Percentiles rank a stretch among this genome's conserved stretches.
phyloP scores from a whole-genome alignment of 2,113 vertebrate species.

The Hydropotes inermis region DNA sequence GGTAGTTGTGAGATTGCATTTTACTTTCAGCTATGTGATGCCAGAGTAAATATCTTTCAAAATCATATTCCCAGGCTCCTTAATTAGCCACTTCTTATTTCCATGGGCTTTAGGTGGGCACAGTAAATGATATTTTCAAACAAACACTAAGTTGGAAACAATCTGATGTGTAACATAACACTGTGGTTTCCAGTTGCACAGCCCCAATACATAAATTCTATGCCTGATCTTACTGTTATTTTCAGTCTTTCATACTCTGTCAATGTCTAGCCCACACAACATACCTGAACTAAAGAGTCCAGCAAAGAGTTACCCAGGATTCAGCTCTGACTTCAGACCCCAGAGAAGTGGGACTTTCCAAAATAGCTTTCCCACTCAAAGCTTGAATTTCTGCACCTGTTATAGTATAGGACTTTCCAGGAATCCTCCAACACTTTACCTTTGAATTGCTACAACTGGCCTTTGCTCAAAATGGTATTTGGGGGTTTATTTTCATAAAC shows the following conservation, averaged over 20 bases:
- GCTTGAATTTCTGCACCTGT: not conserved
- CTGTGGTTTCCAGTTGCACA: not conserved
- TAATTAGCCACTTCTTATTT: not conserved
- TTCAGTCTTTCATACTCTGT: not conserved
- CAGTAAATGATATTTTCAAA: not conserved
- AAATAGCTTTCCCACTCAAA: not conserved
- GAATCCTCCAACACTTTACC: not conserved
- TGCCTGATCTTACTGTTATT: not conserved
- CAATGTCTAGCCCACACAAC: not conserved
- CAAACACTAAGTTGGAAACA: not conserved
- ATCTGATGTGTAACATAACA: not conserved
- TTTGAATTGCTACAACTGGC: not conserved
- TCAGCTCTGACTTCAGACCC: not conserved
- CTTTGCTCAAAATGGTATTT: not conserved
- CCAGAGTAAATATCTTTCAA: not conserved
- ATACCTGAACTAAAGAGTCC: not conserved
- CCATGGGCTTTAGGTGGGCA: not conserved
- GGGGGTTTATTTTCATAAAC: not conserved
- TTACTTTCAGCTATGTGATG: not conserved
- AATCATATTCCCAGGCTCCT: not conserved
- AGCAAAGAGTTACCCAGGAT: not conserved
- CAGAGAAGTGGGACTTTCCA: not conserved
- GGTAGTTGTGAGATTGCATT: not conserved
- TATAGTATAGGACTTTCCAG: not conserved
- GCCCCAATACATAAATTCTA: not conserved